Evolutionary conservation across 2,797 vertebrate genomes (phyloP).

Genomic region (Sciurus carolinensis): DNA sequence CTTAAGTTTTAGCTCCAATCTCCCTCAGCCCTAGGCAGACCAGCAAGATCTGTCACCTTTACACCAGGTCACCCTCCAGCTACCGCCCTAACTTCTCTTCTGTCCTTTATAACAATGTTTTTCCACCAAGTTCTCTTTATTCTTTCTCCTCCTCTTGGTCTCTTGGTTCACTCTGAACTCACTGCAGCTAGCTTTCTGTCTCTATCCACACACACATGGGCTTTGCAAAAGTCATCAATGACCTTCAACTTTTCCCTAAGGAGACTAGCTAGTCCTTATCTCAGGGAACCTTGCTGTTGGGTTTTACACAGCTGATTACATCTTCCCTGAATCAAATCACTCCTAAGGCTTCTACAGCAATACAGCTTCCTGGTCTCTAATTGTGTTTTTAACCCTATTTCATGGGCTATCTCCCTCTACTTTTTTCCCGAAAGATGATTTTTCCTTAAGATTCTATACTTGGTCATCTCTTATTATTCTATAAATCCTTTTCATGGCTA

Average conservation of each 20-base stretch:
- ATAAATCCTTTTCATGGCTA: not conserved
- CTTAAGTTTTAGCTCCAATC: not conserved
- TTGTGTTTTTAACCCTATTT: not conserved
- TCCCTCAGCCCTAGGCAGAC: not conserved
- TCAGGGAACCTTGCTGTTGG: not conserved
- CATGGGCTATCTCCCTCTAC: not conserved
- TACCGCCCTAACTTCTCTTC: not conserved
- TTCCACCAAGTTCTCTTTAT: not conserved
- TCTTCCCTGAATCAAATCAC: not conserved
- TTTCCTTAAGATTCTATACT: not conserved
- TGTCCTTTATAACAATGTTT: not conserved
- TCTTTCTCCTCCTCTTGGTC: not conserved
- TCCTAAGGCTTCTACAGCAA: not conserved
- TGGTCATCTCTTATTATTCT: not conserved
- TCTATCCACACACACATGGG: not conserved
- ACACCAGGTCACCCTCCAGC: not conserved
- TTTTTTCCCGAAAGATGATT: slow-evolving; percentile 3
- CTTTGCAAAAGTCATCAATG: not conserved
- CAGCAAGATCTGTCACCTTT: not conserved
- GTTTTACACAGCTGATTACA: not conserved
- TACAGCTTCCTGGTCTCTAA: not conserved
- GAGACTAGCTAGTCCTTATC: not conserved
- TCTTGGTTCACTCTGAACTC: not conserved
- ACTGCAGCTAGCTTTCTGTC: not conserved
- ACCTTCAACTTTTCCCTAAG: not conserved